These are phyloP conservation scores for Lerista edwardsae DNA, from an alignment of 2,797 vertebrate species.

Conservation along the genomic window DNA sequence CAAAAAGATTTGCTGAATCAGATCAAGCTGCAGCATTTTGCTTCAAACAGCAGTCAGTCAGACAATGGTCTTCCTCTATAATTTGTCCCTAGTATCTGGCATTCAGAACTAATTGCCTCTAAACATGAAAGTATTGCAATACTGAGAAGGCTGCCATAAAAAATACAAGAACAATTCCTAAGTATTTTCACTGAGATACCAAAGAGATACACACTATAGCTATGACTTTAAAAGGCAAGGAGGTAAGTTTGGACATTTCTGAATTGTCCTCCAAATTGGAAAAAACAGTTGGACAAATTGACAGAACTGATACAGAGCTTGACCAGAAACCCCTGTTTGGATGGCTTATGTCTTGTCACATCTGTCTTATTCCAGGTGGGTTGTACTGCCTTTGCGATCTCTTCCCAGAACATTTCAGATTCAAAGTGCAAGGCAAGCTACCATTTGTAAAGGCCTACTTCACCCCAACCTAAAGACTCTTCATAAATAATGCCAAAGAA, in stretches of 20 bases:
- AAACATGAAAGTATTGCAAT: background rate
- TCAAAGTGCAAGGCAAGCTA: background rate
- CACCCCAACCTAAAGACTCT: background rate
- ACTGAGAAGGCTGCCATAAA: background rate
- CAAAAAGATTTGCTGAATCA: background rate
- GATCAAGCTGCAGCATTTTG: background rate
- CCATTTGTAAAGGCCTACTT: background rate
- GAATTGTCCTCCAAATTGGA: background rate
- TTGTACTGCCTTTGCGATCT: background rate
- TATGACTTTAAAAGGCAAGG: background rate
- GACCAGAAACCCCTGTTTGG: background rate
- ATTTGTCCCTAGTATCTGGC: background rate
- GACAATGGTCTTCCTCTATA: background rate
- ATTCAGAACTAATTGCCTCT: background rate
- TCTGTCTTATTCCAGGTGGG: background rate
- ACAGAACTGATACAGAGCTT: no score
- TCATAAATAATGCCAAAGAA: slow-evolving; percentile 20
- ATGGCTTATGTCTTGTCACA: background rate
- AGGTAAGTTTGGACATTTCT: background rate
- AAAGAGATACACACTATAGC: background rate
- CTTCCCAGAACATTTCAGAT: background rate
- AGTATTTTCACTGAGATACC: background rate
- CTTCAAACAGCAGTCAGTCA: background rate
- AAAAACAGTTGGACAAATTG: background rate
- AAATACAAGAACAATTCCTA: background rate